These are phyloP conservation scores for Parnassius smintheus DNA, from an alignment of 2,888 invertebrate genomes.

Conservation along the genomic window DNA sequence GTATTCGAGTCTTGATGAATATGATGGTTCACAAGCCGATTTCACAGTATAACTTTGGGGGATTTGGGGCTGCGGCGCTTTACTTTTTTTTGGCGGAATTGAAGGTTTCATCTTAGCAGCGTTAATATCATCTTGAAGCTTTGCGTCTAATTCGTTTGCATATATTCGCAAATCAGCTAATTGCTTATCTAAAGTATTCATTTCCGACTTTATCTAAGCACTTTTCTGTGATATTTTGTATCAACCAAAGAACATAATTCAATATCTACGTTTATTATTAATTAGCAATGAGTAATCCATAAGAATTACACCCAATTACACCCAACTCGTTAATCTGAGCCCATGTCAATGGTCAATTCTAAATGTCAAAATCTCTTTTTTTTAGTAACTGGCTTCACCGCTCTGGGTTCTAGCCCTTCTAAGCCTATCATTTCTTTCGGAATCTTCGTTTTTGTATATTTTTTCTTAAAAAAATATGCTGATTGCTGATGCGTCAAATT, in stretches of 20 bases:
- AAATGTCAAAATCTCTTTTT: too few species aligned
- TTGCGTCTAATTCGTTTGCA: constrained; percentile 74
- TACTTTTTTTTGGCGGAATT: constrained; percentile 74
- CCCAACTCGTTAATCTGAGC: constrained; percentile 15
- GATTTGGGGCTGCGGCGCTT: constrained; percentile 80
- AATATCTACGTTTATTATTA: too few species aligned
- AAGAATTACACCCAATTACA: constrained; percentile 16
- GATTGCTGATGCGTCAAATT: too few species aligned
- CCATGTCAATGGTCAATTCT: too few species aligned
- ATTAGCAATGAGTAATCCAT: constrained; percentile 13
- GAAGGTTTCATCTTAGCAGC: constrained; percentile 72
- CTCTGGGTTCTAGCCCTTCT: too few species aligned
- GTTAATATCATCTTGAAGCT: constrained; percentile 75
- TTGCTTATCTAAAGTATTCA: constrained; percentile 75
- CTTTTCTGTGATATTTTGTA: constrained; percentile 19
- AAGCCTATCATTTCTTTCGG: too few species aligned
- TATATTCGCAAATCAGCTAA: constrained; percentile 73
- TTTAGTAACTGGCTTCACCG: too few species aligned
- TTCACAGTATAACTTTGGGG: constrained; percentile 89
- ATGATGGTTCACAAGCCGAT: constrained; percentile 87
- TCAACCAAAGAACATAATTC: neutral
- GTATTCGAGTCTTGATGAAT: constrained; percentile 85
- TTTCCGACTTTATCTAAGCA: constrained; percentile 34
- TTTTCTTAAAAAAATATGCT: too few species aligned
- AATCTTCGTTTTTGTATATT: too few species aligned